Evolutionary conservation across 2,888 invertebrate genomes (phyloP), one percentile per base, ranked within the genome.

Genomic region (Bugulina stolonifera): DNA sequence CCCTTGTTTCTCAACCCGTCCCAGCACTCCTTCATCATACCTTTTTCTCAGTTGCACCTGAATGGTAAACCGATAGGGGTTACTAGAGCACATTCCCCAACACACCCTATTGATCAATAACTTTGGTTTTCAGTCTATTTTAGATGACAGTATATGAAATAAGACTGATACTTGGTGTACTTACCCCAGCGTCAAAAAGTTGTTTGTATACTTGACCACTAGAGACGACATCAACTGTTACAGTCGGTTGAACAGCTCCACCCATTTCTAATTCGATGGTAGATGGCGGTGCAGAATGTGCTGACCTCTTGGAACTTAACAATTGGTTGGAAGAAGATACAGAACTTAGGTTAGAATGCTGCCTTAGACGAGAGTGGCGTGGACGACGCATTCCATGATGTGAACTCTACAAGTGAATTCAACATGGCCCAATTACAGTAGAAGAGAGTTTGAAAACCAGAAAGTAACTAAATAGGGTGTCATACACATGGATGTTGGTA

Each of bases 181-280:
- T 69, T 77, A 84, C 84, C 81, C 84, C 83, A 34, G 83, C 83
- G 75, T 84, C 84, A 79, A 84, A 84, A 77, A 83, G 80, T 76
- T 84, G 84, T 29, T 82, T 76, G 74, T 84, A 84, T 23, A 84
- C 80, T 76, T 83, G 82, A 32, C 83, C 84, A 77, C 80, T 82
- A 1, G 81, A 82, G 43, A 84, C 78, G 10, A 78, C 71, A 54
- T 35, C 71, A 25, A 71, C 71, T 23, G 55, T 64, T 29, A 58
- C 73, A 5, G 64, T 35, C 0, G 73, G 22, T 32, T 64, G 27
- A 5, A 64, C 32, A 32, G 64, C 64, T 10, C 10, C 14, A 2
- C 32, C 64, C 10, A 27, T 32, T 14, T 64, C 64, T 43, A 43
- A 10, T 5, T 43, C 43, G 18, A 43, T 43, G 2, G 32, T 32